Percentiles rank a stretch among this genome's conserved stretches.
Conservation (phyloP, 2,113 vertebrate genomes). For the Choloepus hoffmanni region DNA sequence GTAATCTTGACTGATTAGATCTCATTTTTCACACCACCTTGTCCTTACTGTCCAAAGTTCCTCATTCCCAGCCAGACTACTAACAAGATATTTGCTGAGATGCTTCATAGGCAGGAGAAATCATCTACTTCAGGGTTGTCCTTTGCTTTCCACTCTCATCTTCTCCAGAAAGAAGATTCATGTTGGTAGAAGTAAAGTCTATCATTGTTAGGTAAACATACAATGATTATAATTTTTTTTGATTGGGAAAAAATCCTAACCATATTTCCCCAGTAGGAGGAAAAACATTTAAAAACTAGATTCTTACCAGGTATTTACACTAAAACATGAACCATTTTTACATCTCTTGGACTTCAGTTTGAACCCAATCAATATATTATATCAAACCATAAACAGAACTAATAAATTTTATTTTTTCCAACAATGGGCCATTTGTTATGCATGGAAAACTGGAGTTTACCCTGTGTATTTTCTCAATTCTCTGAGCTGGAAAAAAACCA, state of each 20-base stretch:
- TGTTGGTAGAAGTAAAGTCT: neutral
- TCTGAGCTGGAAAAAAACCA: neutral
- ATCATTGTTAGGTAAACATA: neutral
- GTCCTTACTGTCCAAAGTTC: constrained; percentile 62
- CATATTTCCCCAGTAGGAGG: neutral
- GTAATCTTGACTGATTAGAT: constrained; percentile 75
- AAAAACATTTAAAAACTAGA: neutral
- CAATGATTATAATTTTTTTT: neutral
- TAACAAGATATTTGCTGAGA: constrained; percentile 32
- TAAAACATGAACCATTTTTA: neutral
- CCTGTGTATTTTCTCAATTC: neutral
- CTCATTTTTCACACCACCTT: constrained; percentile 59
- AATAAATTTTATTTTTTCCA: neutral
- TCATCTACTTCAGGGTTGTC: neutral
- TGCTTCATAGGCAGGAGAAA: neutral
- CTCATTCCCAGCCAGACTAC: constrained; percentile 33
- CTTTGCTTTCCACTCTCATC: neutral
- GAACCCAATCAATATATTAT: neutral
- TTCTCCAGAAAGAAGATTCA: neutral
- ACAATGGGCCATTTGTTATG: neutral
- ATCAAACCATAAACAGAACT: neutral
- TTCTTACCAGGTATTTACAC: neutral
- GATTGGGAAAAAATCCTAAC: neutral
- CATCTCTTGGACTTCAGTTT: neutral
- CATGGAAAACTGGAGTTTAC: neutral